A percentile compares a stretch with the other conserved stretches of the same genome.
phyloP scores from a whole-genome alignment of 2,888 invertebrate genomes.

The Melanostoma mellinum region DNA sequence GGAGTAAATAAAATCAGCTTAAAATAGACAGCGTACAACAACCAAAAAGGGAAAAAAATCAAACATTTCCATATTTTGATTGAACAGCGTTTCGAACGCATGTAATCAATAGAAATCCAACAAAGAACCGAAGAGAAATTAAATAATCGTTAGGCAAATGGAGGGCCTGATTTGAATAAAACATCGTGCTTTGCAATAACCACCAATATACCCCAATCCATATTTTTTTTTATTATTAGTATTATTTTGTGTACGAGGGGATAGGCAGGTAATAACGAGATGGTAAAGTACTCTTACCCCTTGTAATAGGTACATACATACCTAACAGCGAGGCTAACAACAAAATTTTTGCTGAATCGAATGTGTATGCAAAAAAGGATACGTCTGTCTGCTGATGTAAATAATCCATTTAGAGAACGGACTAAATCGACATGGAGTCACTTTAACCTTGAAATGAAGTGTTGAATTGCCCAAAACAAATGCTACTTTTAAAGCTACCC shows the following conservation, averaged over 20 bases:
- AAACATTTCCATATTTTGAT: constrained; percentile 14
- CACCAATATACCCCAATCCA: constrained; percentile 50
- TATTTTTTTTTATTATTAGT: constrained; percentile 6
- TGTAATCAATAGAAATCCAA: constrained; percentile 59
- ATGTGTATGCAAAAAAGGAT: not conserved
- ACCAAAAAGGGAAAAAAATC: not conserved
- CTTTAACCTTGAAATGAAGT: no score
- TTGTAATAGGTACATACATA: not conserved
- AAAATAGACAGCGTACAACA: constrained; percentile 18
- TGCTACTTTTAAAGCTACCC: not conserved
- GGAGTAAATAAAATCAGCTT: constrained; percentile 15
- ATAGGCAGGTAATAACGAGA: not conserved
- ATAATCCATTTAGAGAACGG: no score
- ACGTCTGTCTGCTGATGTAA: not conserved
- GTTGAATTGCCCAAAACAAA: not conserved
- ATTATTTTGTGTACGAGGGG: not conserved
- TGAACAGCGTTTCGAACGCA: constrained; percentile 25
- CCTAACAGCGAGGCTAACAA: constrained; percentile 1
- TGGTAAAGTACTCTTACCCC: not conserved
- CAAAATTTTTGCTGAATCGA: constrained; percentile 29
- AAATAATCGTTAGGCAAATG: constrained; percentile 64
- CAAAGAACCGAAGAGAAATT: constrained; percentile 24
- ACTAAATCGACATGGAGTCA: no score
- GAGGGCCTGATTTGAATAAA: constrained; percentile 62
- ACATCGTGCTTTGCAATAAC: constrained; percentile 56